Conservation (phyloP, 2,888 invertebrate genomes). For the Oxystoma pomonae region DNA sequence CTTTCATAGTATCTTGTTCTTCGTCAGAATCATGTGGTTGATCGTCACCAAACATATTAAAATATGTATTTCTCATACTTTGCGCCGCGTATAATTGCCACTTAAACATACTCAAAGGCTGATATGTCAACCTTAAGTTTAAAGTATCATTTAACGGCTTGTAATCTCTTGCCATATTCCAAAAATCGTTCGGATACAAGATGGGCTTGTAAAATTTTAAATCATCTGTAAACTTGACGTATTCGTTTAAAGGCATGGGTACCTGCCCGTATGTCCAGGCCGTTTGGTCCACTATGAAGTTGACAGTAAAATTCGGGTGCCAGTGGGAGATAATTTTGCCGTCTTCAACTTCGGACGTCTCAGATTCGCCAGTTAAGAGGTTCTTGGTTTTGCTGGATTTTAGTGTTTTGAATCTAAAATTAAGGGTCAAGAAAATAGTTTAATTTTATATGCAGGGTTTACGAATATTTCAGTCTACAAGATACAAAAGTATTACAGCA, state of each 20-base stretch:
- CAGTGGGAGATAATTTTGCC: slow-evolving; percentile 95
- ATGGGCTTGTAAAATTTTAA: slow-evolving; percentile 90
- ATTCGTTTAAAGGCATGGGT: slow-evolving; percentile 89
- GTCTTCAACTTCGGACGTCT: slow-evolving; percentile 72
- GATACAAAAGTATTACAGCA: too few species aligned
- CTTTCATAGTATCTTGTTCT: slow-evolving; percentile 87
- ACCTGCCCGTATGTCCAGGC: slow-evolving; percentile 89
- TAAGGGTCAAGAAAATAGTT: too few species aligned
- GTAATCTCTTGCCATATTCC: slow-evolving; percentile 97
- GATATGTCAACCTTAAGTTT: slow-evolving; percentile 69
- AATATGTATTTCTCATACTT: slow-evolving; percentile 78
- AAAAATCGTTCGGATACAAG: slow-evolving; percentile 94
- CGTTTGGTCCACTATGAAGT: slow-evolving; percentile 93
- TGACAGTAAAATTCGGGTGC: slow-evolving; percentile 98
- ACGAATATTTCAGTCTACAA: too few species aligned
- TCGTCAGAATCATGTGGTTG: slow-evolving; percentile 75
- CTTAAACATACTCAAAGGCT: slow-evolving; percentile 92
- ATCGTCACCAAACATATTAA: slow-evolving; percentile 66
- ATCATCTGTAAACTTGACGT: slow-evolving; percentile 82
- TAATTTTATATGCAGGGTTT: too few species aligned
- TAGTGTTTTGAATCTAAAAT: slow-evolving; percentile 76
- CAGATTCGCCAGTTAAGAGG: slow-evolving; percentile 86
- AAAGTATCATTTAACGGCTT: slow-evolving; percentile 75
- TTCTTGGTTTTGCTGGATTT: slow-evolving; percentile 87
- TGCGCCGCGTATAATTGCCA: slow-evolving; percentile 99